Conservation (phyloP, 2,888 invertebrate species). For the Leucophenga montana region DNA sequence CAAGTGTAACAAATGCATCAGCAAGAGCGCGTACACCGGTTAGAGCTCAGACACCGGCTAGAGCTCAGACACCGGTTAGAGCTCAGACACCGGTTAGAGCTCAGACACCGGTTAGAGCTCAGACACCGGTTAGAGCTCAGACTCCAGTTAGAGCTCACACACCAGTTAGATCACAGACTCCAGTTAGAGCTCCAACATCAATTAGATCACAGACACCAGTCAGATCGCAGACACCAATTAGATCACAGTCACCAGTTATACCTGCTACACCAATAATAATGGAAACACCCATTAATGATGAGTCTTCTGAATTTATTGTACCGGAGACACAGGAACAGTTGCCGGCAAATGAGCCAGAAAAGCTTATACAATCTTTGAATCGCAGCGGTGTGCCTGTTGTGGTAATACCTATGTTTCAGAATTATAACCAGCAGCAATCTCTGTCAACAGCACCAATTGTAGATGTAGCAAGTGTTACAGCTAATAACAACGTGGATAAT, state of each 20-base stretch:
- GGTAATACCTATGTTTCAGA: slow-evolving; percentile 39
- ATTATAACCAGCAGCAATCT: background rate
- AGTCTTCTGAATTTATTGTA: slow-evolving; percentile 40
- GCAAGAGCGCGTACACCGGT: too few relatives aligned
- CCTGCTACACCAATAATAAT: background rate
- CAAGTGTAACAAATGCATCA: too few relatives aligned
- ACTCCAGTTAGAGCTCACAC: background rate
- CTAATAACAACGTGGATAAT: too few relatives aligned
- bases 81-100: background rate
- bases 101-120: background rate
- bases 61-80: too few relatives aligned
- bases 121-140: background rate
- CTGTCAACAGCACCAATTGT: background rate
- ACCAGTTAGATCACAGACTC: background rate
- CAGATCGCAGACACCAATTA: too few relatives aligned
- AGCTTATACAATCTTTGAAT: slow-evolving; percentile 38
- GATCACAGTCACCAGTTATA: background rate
- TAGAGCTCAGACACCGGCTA: too few relatives aligned
- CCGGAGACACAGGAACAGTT: slow-evolving; percentile 51
- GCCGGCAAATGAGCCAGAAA: slow-evolving; percentile 14
- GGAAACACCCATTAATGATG: background rate
- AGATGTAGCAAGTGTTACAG: background rate
- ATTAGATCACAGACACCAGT: background rate
- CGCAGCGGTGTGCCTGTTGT: slow-evolving; percentile 16
- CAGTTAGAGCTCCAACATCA: background rate